Evolutionary conservation across 2,888 invertebrate genomes (phyloP).

Genomic region (Phyllotreta striolata): DNA sequence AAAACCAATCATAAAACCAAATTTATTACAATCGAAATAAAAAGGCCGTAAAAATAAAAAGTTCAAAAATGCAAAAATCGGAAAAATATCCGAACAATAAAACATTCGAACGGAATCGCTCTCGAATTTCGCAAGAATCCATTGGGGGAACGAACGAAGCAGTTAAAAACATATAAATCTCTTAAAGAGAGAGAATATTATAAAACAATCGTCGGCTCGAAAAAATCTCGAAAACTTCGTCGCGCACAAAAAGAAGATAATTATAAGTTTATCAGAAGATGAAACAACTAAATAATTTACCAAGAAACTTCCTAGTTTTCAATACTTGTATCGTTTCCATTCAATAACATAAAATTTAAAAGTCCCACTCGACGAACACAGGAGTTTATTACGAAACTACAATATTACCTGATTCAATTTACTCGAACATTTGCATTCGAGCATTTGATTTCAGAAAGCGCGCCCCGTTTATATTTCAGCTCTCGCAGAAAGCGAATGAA

Average conservation of each 20-base stretch:
- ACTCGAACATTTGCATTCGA: not conserved
- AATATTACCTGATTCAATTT: not conserved
- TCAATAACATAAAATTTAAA: too few species aligned
- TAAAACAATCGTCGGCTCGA: slow-evolving; percentile 4
- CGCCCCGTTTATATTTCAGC: not conserved
- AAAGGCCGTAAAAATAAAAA: slow-evolving; percentile 11
- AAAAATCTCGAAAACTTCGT: not conserved
- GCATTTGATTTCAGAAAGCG: not conserved
- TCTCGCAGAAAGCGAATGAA: slow-evolving; percentile 9
- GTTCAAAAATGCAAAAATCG: not conserved
- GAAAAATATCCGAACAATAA: slow-evolving; percentile 3
- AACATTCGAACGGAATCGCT: slow-evolving; percentile 10
- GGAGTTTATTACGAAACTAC: too few species aligned
- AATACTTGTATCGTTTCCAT: too few species aligned
- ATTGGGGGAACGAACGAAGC: slow-evolving; percentile 7
- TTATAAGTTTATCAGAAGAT: not conserved
- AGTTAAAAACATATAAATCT: slow-evolving; percentile 12
- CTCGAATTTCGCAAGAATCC: slow-evolving; percentile 4
- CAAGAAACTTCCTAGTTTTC: too few species aligned
- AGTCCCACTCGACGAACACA: too few species aligned
- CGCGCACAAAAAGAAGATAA: not conserved
- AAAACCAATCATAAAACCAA: too few species aligned
- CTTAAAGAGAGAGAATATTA: not conserved
- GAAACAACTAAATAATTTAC: too few species aligned
- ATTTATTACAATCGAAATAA: not conserved